Base-by-base conservation (phyloP, 2,888 invertebrate genomes). In the Germaria angustata region DNA sequence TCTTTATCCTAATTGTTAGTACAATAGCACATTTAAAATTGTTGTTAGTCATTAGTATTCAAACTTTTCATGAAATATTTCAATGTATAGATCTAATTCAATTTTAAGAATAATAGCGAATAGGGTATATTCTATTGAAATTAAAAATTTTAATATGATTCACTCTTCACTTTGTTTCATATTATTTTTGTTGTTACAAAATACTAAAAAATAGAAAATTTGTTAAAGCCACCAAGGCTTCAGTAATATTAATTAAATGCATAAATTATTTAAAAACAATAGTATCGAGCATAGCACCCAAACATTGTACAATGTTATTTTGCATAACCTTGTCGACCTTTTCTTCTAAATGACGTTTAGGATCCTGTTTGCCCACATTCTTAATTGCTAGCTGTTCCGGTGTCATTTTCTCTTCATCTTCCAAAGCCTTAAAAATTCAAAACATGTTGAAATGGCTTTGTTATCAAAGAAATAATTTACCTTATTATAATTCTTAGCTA, bases 321-420 rank as follows among this genome's bases (percentile, higher is more conserved):
- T 98, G 96, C 98, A 99, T 98, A 69, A 99, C 93, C 81, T 96
- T 95, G 91, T 98, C 98, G 20, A 99, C 99, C 92, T 99, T 98
- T 91, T 99, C 99, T 92, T 99, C 99, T 91, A 99, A 93, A 94
- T 99, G 99, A 86, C 99, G 94, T 92, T 99, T 99, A 22, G 99
- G 99, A 91, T 99, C 99, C 92, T 98, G 96, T 92, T 97, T 99
- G 71, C 99, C 99, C 81, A 99, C 99, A 92, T 99, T 99, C 92
- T 99, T 99, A 88, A 99, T 99, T 20, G 99, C 99, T 92, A 99
- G 92, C 91, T 99, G 99, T 92, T 99, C 99, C 1, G 98, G 97
- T 3, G 99, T 99, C 99, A 99, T 99, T 91, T 98, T 99, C 89
- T 99, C 99, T 91, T 99, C 99, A 87, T 99, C 99, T 92, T 99